Evolutionary conservation across 2,113 vertebrate genomes (phyloP).

Genomic region (Neolamprologus hecqui): DNA sequence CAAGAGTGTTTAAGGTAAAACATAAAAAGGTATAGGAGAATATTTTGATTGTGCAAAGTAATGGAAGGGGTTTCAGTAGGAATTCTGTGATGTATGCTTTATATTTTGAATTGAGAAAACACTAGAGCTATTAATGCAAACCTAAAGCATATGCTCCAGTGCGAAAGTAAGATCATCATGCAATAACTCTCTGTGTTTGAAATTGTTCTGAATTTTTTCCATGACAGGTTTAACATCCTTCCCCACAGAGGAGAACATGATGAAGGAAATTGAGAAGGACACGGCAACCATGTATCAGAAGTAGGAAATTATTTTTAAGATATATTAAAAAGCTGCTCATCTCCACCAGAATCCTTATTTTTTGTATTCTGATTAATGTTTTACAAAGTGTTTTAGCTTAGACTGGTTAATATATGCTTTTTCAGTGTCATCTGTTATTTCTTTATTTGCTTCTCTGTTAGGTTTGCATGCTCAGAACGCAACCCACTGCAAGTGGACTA

Average conservation of each 20-base stretch:
- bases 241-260: conserved; percentile 60
- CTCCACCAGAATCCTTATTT: background rate
- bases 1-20: conserved; percentile 78
- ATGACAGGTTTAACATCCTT: conserved; percentile 52
- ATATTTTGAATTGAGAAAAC: background rate
- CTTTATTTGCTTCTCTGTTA: background rate
- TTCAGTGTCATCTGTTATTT: background rate
- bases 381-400: background rate
- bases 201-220: background rate
- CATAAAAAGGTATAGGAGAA: background rate
- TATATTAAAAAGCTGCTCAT: background rate
- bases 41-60: background rate
- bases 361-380: background rate
- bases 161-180: background rate
- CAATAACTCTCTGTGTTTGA: background rate
- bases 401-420: background rate
- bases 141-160: background rate
- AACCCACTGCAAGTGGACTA: conserved; percentile 71
- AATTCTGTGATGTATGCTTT: background rate
- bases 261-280: conserved; percentile 65
- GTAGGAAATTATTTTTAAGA: background rate
- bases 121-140: background rate
- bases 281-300: conserved; percentile 62
- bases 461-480: conserved; percentile 29
- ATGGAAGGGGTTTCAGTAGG: background rate